Conservation (phyloP, 2,888 invertebrate genomes). For the Zhengitettix transpicula region DNA sequence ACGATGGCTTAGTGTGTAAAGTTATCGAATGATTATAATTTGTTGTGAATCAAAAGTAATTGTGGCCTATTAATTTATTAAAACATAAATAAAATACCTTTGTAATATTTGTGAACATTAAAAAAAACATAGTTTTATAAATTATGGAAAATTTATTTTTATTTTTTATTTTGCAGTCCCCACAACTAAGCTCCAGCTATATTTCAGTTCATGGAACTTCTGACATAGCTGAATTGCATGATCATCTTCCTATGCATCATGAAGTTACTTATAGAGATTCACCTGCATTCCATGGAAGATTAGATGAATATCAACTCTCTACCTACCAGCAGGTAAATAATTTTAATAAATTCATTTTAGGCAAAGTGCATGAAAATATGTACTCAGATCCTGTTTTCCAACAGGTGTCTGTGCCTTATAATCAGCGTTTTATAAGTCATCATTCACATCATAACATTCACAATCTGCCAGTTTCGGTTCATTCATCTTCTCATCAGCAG, state of each 20-base stretch:
- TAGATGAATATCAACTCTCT: constrained; percentile 10
- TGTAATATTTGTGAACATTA: too few species aligned
- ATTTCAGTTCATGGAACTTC: constrained; percentile 9
- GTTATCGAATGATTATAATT: too few species aligned
- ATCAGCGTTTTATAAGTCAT: constrained; percentile 9
- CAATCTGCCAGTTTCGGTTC: constrained; percentile 2
- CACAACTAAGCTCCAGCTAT: constrained; percentile 12
- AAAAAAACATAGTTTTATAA: too few species aligned
- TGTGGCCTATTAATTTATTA: too few species aligned
- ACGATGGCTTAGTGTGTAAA: too few species aligned
- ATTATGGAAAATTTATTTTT: background rate
- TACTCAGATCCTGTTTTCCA: background rate
- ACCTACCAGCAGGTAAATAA: constrained; percentile 8
- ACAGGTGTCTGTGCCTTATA: constrained; percentile 10
- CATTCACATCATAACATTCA: constrained; percentile 1
- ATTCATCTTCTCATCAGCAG: constrained; percentile 2
- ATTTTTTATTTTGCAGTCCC: constrained; percentile 6
- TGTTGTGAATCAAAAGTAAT: too few species aligned
- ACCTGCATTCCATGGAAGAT: constrained; percentile 7
- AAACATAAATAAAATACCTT: too few species aligned
- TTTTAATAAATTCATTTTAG: background rate
- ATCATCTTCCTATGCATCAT: constrained; percentile 6
- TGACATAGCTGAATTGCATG: constrained; percentile 6
- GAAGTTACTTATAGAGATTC: constrained; percentile 8
- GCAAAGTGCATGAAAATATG: background rate